Conservation (phyloP, 2,797 vertebrate genomes). For the Macropus fuliginosus region DNA sequence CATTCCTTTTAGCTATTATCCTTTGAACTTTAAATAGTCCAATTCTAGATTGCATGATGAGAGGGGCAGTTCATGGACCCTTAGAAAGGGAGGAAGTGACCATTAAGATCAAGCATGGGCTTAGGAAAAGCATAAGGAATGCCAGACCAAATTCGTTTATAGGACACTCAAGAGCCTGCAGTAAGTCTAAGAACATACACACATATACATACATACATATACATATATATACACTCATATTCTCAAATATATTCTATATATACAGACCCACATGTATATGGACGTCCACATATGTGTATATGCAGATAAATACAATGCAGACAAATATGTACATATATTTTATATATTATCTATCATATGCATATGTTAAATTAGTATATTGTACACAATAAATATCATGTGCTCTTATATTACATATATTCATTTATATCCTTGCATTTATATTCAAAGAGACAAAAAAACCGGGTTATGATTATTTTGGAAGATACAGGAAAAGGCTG, state of each 20-base stretch:
- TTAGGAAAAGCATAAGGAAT: not conserved
- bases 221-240: too few species aligned
- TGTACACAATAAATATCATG: too few species aligned
- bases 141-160: not conserved
- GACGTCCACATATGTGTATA: too few species aligned
- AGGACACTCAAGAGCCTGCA: not conserved
- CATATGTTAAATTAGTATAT: too few species aligned
- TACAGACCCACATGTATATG: too few species aligned
- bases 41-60: not conserved
- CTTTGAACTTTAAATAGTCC: not conserved
- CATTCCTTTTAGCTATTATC: not conserved
- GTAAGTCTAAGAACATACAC: not conserved
- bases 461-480: not conserved
- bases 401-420: too few species aligned
- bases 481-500: not conserved
- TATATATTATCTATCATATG: too few species aligned
- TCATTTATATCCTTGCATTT: too few species aligned
- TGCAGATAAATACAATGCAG: too few species aligned
- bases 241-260: too few species aligned
- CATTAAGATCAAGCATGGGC: not conserved
- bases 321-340: too few species aligned
- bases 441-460: not conserved
- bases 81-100: not conserved
- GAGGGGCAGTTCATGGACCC: not conserved
- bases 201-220: not conserved